Base-by-base conservation (phyloP, 2,113 vertebrate species). In the Ibidorhyncha struthersii region DNA sequence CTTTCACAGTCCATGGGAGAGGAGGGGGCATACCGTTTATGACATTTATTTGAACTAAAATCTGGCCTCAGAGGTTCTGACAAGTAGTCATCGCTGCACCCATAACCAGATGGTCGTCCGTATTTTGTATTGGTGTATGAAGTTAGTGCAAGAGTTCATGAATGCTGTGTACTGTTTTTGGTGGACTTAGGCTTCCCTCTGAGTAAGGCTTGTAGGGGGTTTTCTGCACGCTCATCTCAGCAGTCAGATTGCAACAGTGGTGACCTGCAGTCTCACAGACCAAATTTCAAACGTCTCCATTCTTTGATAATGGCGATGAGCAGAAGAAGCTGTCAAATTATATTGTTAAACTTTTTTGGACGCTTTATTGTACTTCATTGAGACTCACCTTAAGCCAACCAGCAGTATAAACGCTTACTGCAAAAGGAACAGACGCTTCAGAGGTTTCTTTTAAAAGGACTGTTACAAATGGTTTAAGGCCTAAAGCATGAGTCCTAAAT, bases 401-500 rank as follows among this genome's bases (percentile, higher is more conserved):
- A 81, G 89, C 79, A 66, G 83, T 45, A 56, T 30, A 27, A 78
- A 66, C 17, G 20, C 40, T 69, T 52, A 20, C 85, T 94, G 96
- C 89, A 55, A 71, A 79, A 92, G 94, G 94, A 95, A 62, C 73
- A 91, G 96, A 77, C 22, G 5, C 80, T 96, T 96, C 92, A 93
- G 97, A 97, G 96, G 97, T 95, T 96, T 94, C 73, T 95, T 97
- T 97, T 97, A 65, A 97, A 97, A 98, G 98, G 97, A 98, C 98
- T 98, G 97, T 98, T 95, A 91, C 96, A 96, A 96, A 95, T 93
- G 95, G 83, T 89, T 97, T 97, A 95, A 98, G 97, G 97, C 98
- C 97, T 98, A 97, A 97, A 98, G 98, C 98, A 98, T 98, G 98
- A 98, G 98, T 99, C 97, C 80, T 98, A 97, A 93, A 95, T 97